These are phyloP conservation scores for Drosophila leontia DNA, from an alignment of 1,140 invertebrate species.

Conservation along the genomic window DNA sequence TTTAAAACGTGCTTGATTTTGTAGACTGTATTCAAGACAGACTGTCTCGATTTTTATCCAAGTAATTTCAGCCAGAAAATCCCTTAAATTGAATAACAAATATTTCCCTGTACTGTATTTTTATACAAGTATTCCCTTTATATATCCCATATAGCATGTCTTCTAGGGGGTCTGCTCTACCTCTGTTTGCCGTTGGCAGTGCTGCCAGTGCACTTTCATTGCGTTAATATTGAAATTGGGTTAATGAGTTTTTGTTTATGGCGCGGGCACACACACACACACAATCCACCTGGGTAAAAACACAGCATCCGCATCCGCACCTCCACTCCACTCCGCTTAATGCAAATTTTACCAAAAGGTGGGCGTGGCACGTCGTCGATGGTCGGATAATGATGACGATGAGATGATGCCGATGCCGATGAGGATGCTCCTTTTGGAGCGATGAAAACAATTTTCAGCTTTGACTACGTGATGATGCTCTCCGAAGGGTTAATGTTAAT, in stretches of 20 bases:
- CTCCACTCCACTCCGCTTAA: constrained; percentile 37
- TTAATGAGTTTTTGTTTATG: constrained; percentile 82
- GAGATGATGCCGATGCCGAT: constrained; percentile 6
- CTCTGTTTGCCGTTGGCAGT: constrained; percentile 57
- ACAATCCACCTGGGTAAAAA: constrained; percentile 1
- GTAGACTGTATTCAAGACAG: background rate
- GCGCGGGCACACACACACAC: constrained; percentile 31
- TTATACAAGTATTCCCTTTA: background rate
- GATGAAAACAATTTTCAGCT: constrained; percentile 65
- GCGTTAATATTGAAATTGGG: constrained; percentile 78
- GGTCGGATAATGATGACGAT: constrained; percentile 26
- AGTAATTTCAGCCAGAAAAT: constrained; percentile 30
- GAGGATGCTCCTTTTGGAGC: constrained; percentile 38
- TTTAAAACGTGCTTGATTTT: too few species aligned
- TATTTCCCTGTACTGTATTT: constrained; percentile 51
- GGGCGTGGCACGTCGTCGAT: constrained; percentile 4
- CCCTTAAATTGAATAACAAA: constrained; percentile 51
- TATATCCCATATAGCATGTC: background rate
- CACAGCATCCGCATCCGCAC: constrained; percentile 27
- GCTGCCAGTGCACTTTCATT: constrained; percentile 65
- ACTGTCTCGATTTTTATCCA: constrained; percentile 24
- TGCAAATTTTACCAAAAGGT: constrained; percentile 58
- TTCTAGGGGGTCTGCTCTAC: background rate
- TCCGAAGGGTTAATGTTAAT: constrained; percentile 69
- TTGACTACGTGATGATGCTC: constrained; percentile 28